Evolutionary conservation across 2,113 vertebrate genomes (phyloP), one percentile per base, ranked within the genome.

Genomic region (Lota lota): DNA sequence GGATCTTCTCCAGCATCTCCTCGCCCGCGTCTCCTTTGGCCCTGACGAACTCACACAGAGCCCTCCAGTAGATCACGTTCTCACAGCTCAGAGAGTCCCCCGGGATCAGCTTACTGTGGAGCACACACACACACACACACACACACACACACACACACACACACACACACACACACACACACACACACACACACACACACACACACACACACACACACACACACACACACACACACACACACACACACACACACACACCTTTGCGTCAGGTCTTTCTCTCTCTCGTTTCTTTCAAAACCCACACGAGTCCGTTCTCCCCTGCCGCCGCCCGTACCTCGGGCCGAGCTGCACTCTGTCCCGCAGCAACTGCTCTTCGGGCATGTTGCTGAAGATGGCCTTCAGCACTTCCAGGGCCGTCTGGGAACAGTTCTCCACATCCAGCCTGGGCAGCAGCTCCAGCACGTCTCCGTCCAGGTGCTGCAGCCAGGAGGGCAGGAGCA

Each of bases 371-470:
- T 80, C 88, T n/a, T 89, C 47, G 1, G 91, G 66, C 58, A 81
- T 92, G 59, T 83, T 72, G 17, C 86, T 88, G 84, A 98, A 97
- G 2, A 95, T 65, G 54, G 93, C 89, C 62, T 90, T 92, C 64
- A 98, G 89, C 10, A 88, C 90, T 21, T 88, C 80, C 40, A 90
- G 75, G 1, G 94, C 94, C 1, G 94, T 95, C 74, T 96, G 91
- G 16, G 93, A 83, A 24, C 94, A 98, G 76, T 98, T 95, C 86
- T 99, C 97, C 14, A 98, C 94, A 84, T 99, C 97, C 68, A 99
- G 88, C 16, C 92, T 90, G 85, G 96, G 95, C 63, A 99, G 94
- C 64, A 99, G 73, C 75, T 96, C 91, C 28, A 97, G 86, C 63
- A 96, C 50, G 65, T 94, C 88, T 2, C 94, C 95, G 1, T 96